Evolutionary conservation across 1,140 invertebrate genomes (phyloP).

Genomic region (Cotesia glomerata): DNA sequence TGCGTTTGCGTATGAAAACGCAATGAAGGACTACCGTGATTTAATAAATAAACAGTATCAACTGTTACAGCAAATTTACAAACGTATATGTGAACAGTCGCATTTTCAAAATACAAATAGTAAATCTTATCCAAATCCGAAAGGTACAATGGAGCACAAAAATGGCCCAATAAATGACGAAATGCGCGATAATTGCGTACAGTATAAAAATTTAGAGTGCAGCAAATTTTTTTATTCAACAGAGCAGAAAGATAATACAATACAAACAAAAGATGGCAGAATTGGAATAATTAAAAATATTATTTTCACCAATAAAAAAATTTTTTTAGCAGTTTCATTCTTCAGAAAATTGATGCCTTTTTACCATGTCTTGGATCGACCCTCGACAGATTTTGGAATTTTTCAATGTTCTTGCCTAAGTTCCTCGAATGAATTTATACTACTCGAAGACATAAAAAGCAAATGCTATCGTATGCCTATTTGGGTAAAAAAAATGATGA

Average conservation of each 20-base stretch:
- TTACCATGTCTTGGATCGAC: neutral
- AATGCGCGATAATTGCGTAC: neutral
- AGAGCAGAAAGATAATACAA: neutral
- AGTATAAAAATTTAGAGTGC: neutral
- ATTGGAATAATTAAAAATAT: neutral
- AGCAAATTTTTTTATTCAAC: neutral
- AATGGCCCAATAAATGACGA: neutral
- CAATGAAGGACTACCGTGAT: conserved; percentile 22
- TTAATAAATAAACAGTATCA: neutral
- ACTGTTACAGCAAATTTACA: conserved; percentile 7
- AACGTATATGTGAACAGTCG: neutral
- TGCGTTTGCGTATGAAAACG: conserved; percentile 31
- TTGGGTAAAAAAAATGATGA: neutral
- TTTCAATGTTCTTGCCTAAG: neutral
- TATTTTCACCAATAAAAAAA: neutral
- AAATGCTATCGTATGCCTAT: neutral
- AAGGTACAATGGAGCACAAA: neutral
- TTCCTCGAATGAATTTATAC: neutral
- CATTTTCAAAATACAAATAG: neutral
- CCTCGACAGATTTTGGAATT: neutral
- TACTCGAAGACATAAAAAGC: neutral
- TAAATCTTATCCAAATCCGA: neutral
- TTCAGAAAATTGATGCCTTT: neutral
- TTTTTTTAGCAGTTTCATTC: neutral
- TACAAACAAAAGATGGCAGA: neutral